phyloP scores from a whole-genome alignment of 2,888 invertebrate species.

The Rhorus exstirpatorius region DNA sequence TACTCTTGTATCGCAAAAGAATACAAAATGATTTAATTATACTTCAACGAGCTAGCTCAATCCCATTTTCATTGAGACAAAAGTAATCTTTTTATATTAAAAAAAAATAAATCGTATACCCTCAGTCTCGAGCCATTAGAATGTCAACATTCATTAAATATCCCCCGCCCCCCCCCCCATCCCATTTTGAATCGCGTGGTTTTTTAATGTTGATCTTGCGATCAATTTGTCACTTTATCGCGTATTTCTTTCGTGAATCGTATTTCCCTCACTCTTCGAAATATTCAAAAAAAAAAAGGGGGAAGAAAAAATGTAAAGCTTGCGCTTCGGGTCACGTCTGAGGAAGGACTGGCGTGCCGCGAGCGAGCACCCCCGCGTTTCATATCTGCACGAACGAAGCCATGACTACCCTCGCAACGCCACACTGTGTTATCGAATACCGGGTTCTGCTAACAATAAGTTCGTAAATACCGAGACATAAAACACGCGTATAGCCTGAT shows the following conservation, averaged over 20 bases:
- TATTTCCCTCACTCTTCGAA: constrained; percentile 29
- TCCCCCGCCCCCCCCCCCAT: too few species aligned
- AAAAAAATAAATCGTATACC: too few species aligned
- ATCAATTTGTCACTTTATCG: constrained; percentile 39
- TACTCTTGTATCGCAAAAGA: not conserved
- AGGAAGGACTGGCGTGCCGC: constrained; percentile 83
- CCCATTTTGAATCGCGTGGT: not conserved
- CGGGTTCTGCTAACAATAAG: constrained; percentile 29
- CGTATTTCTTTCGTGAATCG: constrained; percentile 36
- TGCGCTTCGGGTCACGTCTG: constrained; percentile 83
- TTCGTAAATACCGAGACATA: constrained; percentile 16
- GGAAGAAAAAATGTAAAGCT: constrained; percentile 74
- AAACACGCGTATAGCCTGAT: not conserved
- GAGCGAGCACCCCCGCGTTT: constrained; percentile 73
- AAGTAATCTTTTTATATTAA: too few species aligned
- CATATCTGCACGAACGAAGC: constrained; percentile 60
- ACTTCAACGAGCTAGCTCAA: too few species aligned
- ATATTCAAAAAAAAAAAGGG: constrained; percentile 63
- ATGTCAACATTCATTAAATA: too few species aligned
- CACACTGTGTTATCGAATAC: constrained; percentile 77
- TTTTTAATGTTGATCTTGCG: too few species aligned
- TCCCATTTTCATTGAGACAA: too few species aligned
- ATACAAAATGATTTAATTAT: too few species aligned
- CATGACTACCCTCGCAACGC: constrained; percentile 74
- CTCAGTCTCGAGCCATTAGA: too few species aligned